These are phyloP conservation scores for Trypoxylon attenuatum DNA, from an alignment of 2,888 invertebrate genomes.

Conservation along the genomic window DNA sequence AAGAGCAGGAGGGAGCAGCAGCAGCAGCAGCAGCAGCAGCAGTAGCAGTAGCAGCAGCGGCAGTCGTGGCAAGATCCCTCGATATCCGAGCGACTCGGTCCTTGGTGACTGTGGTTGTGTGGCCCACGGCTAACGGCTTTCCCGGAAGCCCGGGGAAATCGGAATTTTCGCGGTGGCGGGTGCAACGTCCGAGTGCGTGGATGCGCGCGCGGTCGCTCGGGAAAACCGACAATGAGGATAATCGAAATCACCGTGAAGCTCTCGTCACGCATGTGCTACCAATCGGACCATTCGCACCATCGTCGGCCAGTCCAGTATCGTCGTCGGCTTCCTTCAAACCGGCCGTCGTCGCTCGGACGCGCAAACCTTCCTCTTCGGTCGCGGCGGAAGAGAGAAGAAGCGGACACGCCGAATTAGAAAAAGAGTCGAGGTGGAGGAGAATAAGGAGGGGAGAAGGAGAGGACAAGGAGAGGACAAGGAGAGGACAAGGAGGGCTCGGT, in stretches of 20 bases:
- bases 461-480: not conserved
- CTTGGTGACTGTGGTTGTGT: not conserved
- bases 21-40: slow-evolving; percentile 18
- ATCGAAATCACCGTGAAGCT: slow-evolving; percentile 31
- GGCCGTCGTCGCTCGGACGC: slow-evolving; percentile 42
- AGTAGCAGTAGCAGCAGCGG: not conserved
- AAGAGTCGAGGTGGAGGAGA: slow-evolving; percentile 3
- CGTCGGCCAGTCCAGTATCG: slow-evolving; percentile 41
- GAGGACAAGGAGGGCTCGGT: slow-evolving; percentile 2
- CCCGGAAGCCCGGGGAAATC: slow-evolving; percentile 14
- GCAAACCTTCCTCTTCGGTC: slow-evolving; percentile 41
- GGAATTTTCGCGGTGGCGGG: too few relatives aligned
- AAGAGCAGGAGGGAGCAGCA: slow-evolving; percentile 24
- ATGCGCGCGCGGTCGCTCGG: slow-evolving; percentile 31
- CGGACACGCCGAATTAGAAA: slow-evolving; percentile 27
- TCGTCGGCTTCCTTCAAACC: slow-evolving; percentile 48
- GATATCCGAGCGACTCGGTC: too few relatives aligned
- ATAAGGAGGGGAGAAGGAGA: not conserved
- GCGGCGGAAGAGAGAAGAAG: slow-evolving; percentile 28
- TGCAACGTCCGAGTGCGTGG: slow-evolving; percentile 45
- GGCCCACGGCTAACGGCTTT: too few relatives aligned
- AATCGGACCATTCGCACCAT: too few relatives aligned
- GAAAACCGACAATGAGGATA: slow-evolving; percentile 6
- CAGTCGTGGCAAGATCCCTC: not conserved
- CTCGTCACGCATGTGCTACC: slow-evolving; percentile 31